phyloP scores from a whole-genome alignment of 2,113 vertebrate species.

The Gambusia affinis region DNA sequence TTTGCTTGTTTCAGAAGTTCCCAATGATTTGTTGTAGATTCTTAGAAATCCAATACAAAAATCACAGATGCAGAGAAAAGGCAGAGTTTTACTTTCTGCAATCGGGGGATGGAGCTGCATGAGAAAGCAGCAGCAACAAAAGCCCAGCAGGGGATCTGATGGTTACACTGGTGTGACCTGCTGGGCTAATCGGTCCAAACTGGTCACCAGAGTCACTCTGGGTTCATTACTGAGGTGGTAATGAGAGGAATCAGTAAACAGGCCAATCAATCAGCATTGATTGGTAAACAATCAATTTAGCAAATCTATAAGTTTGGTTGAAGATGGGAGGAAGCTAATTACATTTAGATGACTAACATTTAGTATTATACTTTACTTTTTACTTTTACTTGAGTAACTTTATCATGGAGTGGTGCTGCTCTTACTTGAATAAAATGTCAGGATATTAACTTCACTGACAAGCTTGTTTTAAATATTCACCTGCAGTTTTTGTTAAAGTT shows the following conservation, averaged over 20 bases:
- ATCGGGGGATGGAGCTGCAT: constrained; percentile 50
- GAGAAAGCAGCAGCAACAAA: constrained; percentile 64
- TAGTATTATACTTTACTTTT: too few relatives aligned
- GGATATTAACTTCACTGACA: too few relatives aligned
- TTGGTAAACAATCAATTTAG: constrained; percentile 7
- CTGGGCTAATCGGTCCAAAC: constrained; percentile 43
- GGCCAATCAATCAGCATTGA: constrained; percentile 30
- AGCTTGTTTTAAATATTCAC: too few relatives aligned
- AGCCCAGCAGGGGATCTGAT: constrained; percentile 38
- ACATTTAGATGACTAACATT: too few relatives aligned
- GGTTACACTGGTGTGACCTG: constrained; percentile 40
- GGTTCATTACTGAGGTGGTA: constrained; percentile 61
- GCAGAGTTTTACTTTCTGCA: not conserved
- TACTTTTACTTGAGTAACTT: too few relatives aligned
- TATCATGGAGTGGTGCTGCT: too few relatives aligned
- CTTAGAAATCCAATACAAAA: not conserved
- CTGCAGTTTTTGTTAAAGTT: too few relatives aligned
- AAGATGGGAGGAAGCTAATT: not conserved
- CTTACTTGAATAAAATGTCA: too few relatives aligned
- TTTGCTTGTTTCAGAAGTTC: not conserved
- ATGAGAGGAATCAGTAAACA: constrained; percentile 51
- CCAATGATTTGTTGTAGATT: not conserved
- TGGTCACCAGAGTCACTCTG: constrained; percentile 52
- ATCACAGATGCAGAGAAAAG: not conserved
- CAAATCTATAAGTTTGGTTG: not conserved